Conservation (phyloP, 2,888 invertebrate species). For the Pachymerium ferrugineum region DNA sequence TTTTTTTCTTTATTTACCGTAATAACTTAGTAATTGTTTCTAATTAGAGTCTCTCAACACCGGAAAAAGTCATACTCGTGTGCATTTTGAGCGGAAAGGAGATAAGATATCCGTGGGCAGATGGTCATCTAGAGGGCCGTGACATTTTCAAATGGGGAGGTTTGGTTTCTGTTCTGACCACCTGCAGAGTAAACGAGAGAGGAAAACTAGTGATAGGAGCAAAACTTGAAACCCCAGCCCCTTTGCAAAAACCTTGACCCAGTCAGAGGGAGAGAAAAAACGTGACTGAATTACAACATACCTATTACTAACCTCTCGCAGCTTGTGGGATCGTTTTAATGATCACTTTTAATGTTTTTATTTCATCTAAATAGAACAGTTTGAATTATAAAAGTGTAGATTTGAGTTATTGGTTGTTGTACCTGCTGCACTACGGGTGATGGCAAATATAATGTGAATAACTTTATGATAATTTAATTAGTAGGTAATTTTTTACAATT, state of each 20-base stretch:
- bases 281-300: neutral
- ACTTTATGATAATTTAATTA: conserved; percentile 16
- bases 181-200: conserved; percentile 6
- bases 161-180: conserved; percentile 2
- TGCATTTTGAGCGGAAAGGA: conserved; percentile 15
- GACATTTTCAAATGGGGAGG: neutral
- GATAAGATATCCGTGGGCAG: conserved; percentile 16
- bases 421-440: too few relatives aligned
- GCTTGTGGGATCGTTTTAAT: neutral
- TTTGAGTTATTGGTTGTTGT: conserved; percentile 9
- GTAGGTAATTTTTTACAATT: neutral
- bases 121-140: conserved; percentile 17
- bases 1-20: neutral
- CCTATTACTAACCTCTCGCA: neutral
- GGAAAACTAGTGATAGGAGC: conserved; percentile 11
- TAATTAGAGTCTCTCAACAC: conserved; percentile 4
- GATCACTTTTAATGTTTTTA: neutral
- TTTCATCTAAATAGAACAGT: conserved; percentile 6
- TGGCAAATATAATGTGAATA: conserved; percentile 5
- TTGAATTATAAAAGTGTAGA: neutral
- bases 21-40: neutral
- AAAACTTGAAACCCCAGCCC: neutral
- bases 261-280: conserved; percentile 4
- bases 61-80: conserved; percentile 5
- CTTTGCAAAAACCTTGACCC: neutral